Percentiles rank a stretch among this genome's conserved stretches.
Evolutionary conservation across 92 coral and sea anemone genomes (phyloP).

Genomic region (Diadumene lineata): DNA sequence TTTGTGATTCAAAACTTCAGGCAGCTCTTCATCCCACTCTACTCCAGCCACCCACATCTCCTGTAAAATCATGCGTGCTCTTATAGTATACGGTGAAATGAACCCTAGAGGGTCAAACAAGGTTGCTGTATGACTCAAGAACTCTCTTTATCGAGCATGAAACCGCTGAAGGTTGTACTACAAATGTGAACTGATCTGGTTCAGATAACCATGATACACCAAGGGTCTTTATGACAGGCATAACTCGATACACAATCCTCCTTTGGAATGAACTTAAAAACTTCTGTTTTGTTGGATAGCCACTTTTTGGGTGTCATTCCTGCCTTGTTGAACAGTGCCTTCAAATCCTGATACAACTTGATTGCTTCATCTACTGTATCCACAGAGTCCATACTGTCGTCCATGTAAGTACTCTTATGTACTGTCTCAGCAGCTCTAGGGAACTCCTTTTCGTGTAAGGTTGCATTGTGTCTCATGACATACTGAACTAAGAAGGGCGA

Average conservation of each 20-base stretch:
- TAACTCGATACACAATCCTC: constrained; percentile 9
- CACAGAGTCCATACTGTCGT: constrained; percentile 55
- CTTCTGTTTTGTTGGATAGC: constrained; percentile 43
- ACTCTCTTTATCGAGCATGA: too few species aligned
- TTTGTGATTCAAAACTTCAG: constrained; percentile 31
- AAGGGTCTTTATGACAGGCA: background rate
- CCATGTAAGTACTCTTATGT: constrained; percentile 52
- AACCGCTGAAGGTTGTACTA: background rate
- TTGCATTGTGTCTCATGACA: constrained; percentile 49
- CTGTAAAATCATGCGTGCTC: constrained; percentile 21
- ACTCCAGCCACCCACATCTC: constrained; percentile 24
- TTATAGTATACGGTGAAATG: constrained; percentile 23
- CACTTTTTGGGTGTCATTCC: constrained; percentile 57
- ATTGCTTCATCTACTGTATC: constrained; percentile 28
- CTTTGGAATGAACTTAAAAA: constrained; percentile 16
- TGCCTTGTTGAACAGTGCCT: constrained; percentile 33
- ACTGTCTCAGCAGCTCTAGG: constrained; percentile 55
- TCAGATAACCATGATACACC: constrained; percentile 20
- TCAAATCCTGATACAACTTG: constrained; percentile 36
- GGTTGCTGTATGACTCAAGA: constrained; percentile 40
- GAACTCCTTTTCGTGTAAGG: constrained; percentile 22
- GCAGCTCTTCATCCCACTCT: constrained; percentile 22
- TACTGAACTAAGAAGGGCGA: constrained; percentile 58
- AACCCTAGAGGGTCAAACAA: constrained; percentile 48
- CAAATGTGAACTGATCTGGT: constrained; percentile 10